A percentile compares a stretch with the other conserved stretches of the same genome.
Conservation (phyloP, 2,113 vertebrate species). For the Pseudolaguvia tuberculata region DNA sequence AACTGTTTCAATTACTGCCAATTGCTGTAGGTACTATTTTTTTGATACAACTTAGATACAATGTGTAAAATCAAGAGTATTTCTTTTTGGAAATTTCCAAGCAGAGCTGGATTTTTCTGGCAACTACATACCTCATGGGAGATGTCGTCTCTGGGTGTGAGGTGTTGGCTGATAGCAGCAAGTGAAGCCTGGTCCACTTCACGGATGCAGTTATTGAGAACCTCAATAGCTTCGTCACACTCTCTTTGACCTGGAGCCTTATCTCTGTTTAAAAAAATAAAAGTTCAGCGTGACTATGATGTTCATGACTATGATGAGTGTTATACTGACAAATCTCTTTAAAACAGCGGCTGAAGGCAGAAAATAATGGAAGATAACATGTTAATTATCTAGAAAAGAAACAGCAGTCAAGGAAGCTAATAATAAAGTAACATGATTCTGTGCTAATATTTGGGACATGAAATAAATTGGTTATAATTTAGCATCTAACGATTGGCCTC, state of each 20-base stretch:
- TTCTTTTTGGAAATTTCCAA: neutral
- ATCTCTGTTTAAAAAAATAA: conserved; percentile 72
- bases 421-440: neutral
- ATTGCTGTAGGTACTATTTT: neutral
- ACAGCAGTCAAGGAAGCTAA: neutral
- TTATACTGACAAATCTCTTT: neutral
- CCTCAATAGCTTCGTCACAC: conserved; percentile 89
- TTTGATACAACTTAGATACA: neutral
- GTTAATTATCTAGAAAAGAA: neutral
- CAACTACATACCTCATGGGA: conserved; percentile 82
- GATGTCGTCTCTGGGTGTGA: conserved; percentile 86
- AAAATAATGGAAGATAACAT: neutral
- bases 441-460: neutral
- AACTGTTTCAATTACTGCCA: neutral
- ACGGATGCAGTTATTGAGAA: conserved; percentile 85
- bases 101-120: neutral
- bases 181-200: conserved; percentile 95
- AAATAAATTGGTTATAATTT: neutral
- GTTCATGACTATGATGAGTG: too few relatives aligned
- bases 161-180: conserved; percentile 92
- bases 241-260: conserved; percentile 95
- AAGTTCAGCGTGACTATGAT: too few relatives aligned
- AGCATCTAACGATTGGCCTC: neutral
- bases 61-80: neutral
- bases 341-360: neutral